A percentile compares a stretch with the other conserved stretches of the same genome.
phyloP scores from a whole-genome alignment of 2,797 vertebrate species.

The Nyctibius grandis region DNA sequence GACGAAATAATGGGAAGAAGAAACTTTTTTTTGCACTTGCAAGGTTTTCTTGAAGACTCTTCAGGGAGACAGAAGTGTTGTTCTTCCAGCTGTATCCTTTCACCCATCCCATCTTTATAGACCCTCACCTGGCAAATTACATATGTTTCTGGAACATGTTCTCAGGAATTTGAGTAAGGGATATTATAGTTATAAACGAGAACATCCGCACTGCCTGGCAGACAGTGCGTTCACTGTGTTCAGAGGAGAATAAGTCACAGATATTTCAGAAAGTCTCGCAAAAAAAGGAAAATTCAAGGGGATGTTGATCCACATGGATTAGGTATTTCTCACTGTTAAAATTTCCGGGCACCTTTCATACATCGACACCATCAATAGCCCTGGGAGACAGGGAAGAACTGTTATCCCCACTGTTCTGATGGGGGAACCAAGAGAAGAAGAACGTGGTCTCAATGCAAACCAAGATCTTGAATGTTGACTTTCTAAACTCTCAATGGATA shows the following conservation, averaged over 20 bases:
- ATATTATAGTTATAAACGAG: conserved; percentile 7
- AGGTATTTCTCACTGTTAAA: not conserved
- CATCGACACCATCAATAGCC: not conserved
- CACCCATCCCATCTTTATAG: conserved; percentile 42
- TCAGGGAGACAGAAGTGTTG: not conserved
- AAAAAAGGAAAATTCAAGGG: not conserved
- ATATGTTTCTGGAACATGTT: not conserved
- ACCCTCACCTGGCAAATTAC: conserved; percentile 42
- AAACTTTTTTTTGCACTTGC: not conserved
- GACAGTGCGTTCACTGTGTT: not conserved
- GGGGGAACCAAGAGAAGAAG: not conserved
- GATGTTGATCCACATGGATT: not conserved
- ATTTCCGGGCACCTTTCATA: not conserved
- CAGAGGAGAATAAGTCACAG: not conserved
- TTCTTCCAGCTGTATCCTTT: conserved; percentile 38
- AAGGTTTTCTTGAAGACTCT: conserved; percentile 32
- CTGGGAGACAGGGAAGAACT: not conserved
- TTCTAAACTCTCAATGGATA: not conserved
- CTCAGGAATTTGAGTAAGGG: conserved; percentile 31
- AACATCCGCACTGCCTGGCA: conserved; percentile 43
- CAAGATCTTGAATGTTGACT: not conserved
- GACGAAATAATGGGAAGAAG: not conserved
- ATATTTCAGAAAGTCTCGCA: not conserved
- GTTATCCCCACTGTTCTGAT: not conserved
- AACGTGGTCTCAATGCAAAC: not conserved